Evolutionary conservation across 2,797 vertebrate species (phyloP).

Genomic region (Enteromius paludinosus): DNA sequence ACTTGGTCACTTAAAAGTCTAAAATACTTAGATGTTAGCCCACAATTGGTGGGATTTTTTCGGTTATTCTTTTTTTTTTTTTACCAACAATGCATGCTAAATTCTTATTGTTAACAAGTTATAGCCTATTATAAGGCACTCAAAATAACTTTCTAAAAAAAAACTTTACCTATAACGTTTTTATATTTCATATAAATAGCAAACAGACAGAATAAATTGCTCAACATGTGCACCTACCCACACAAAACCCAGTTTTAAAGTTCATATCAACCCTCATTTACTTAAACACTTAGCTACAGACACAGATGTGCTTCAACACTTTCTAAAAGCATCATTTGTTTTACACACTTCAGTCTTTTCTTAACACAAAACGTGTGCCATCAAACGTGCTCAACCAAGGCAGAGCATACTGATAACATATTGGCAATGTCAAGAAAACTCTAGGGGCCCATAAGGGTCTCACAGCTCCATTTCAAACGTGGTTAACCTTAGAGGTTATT

Average conservation of each 20-base stretch:
- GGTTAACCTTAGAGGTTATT: conserved; percentile 82
- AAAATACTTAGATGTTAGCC: not conserved
- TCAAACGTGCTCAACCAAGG: conserved; percentile 60
- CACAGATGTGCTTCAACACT: not conserved
- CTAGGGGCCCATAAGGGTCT: conserved; percentile 75
- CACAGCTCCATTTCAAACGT: conserved; percentile 80
- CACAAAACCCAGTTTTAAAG: not conserved
- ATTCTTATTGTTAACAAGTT: not conserved
- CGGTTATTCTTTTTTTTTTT: not conserved
- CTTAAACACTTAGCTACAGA: not conserved
- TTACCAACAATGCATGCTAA: not conserved
- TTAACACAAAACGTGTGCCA: conserved; percentile 60
- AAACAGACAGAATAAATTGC: not conserved
- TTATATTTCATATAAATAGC: not conserved
- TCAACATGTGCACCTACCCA: not conserved
- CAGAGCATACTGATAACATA: conserved; percentile 73
- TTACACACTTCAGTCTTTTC: conserved; percentile 25
- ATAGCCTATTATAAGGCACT: no score
- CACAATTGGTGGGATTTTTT: not conserved
- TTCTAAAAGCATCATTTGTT: not conserved
- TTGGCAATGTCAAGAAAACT: conserved; percentile 78
- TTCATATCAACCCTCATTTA: not conserved
- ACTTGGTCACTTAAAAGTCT: no score
- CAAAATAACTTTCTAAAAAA: no score
- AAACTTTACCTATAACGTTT: no score